Percentiles rank a stretch among this genome's conserved stretches.
Evolutionary conservation across 2,888 invertebrate species (phyloP).

Genomic region (Drosophila meridiana): DNA sequence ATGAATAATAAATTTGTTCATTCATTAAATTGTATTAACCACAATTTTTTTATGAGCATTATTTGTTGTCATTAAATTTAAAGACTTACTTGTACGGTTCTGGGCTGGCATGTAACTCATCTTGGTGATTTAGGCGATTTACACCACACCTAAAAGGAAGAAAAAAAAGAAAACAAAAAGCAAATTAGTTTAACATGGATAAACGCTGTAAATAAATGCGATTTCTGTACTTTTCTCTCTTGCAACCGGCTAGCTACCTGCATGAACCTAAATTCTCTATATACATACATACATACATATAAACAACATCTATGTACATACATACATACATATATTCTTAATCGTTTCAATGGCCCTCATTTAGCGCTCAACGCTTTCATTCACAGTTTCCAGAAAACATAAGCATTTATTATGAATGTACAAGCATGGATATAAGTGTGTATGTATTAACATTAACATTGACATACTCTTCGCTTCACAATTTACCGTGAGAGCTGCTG

Average conservation of each 20-base stretch:
- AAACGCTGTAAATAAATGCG: background rate
- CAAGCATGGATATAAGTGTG: background rate
- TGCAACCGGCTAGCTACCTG: conserved; percentile 15
- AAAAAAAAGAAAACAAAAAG: conserved; percentile 26
- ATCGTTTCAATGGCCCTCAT: conserved; percentile 3
- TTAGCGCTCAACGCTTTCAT: conserved; percentile 6
- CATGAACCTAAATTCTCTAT: background rate
- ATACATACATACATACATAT: background rate
- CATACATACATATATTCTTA: background rate
- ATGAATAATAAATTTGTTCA: background rate
- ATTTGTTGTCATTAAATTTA: background rate
- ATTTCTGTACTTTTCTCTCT: conserved; percentile 2
- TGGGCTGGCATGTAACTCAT: conserved; percentile 94
- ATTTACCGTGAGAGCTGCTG: conserved; percentile 21
- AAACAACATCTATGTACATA: background rate
- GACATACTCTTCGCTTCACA: conserved; percentile 20
- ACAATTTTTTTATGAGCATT: background rate
- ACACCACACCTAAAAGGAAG: conserved; percentile 87
- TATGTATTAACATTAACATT: conserved; percentile 22
- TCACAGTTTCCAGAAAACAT: conserved; percentile 12
- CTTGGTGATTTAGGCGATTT: conserved; percentile 89
- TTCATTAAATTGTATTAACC: background rate
- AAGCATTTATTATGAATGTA: conserved; percentile 4
- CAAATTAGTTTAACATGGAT: background rate
- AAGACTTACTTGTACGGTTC: conserved; percentile 92